Evolutionary conservation across 2,113 vertebrate genomes (phyloP).

Genomic region (Apodemus speciosus): DNA sequence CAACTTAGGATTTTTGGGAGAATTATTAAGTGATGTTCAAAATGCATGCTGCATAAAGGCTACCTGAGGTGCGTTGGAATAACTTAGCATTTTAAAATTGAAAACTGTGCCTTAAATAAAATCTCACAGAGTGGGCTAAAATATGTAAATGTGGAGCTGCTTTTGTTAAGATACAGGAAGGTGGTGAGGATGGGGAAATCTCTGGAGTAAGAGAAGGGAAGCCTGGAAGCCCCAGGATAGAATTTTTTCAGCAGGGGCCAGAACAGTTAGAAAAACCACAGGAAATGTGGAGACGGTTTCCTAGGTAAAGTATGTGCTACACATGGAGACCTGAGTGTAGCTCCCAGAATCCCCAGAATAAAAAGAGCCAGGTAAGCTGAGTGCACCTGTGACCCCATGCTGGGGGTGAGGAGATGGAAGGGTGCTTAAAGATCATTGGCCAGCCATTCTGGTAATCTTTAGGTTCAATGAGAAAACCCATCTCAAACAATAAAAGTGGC

Average conservation of each 20-base stretch:
- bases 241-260: not conserved
- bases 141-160: not conserved
- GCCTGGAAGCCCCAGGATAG: not conserved
- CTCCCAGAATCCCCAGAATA: not conserved
- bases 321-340: not conserved
- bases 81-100: slow-evolving; percentile 9
- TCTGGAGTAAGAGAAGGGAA: not conserved
- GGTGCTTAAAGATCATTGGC: not conserved
- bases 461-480: not conserved
- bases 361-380: not conserved
- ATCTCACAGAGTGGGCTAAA: not conserved
- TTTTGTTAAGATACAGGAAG: not conserved
- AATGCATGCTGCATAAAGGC: not conserved
- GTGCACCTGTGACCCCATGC: not conserved
- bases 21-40: slow-evolving; percentile 41
- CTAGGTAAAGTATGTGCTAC: no score
- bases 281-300: not conserved
- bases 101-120: slow-evolving; percentile 10
- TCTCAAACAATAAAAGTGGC: not conserved
- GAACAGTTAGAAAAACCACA: not conserved
- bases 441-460: not conserved
- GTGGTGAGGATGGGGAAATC: not conserved
- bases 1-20: not conserved
- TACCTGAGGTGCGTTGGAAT: not conserved
- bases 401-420: no score